Conservation (phyloP, 2,888 invertebrate genomes). For the Hecatera dysodea region DNA sequence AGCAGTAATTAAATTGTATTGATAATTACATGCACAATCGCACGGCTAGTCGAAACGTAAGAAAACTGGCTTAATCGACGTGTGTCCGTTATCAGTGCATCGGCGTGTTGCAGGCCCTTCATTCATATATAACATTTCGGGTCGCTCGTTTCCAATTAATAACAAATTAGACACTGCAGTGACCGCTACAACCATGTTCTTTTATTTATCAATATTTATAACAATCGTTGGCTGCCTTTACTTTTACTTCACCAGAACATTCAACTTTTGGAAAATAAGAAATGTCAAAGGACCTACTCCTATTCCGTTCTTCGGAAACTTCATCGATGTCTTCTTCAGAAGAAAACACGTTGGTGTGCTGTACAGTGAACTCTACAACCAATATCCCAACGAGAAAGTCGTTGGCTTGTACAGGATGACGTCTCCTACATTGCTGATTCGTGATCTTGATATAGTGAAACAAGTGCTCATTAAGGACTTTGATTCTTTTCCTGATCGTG, state of each 20-base stretch:
- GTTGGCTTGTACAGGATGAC: conserved; percentile 77
- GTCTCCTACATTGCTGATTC: conserved; percentile 72
- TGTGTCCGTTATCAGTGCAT: conserved; percentile 36
- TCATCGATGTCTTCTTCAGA: conserved; percentile 67
- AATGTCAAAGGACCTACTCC: conserved; percentile 76
- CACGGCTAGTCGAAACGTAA: conserved; percentile 12
- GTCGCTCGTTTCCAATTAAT: conserved; percentile 24
- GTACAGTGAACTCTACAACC: conserved; percentile 72
- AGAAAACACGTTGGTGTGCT: conserved; percentile 65
- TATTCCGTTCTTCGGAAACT: conserved; percentile 66
- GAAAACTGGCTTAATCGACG: conserved; percentile 4
- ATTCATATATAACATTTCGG: conserved; percentile 39
- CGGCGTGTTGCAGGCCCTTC: background rate
- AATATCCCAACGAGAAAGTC: conserved; percentile 76
- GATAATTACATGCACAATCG: conserved; percentile 6
- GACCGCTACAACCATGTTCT: conserved; percentile 40
- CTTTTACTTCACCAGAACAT: conserved; percentile 59
- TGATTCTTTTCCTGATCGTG: conserved; percentile 74
- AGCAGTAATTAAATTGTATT: background rate
- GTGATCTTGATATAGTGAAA: conserved; percentile 77
- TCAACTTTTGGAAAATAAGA: conserved; percentile 61
- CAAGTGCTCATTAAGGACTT: conserved; percentile 79
- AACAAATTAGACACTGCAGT: conserved; percentile 18
- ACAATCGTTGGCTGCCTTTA: conserved; percentile 37
- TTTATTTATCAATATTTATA: conserved; percentile 30